phyloP scores from a whole-genome alignment of 1,140 invertebrate genomes.

The Magallana angulata region DNA sequence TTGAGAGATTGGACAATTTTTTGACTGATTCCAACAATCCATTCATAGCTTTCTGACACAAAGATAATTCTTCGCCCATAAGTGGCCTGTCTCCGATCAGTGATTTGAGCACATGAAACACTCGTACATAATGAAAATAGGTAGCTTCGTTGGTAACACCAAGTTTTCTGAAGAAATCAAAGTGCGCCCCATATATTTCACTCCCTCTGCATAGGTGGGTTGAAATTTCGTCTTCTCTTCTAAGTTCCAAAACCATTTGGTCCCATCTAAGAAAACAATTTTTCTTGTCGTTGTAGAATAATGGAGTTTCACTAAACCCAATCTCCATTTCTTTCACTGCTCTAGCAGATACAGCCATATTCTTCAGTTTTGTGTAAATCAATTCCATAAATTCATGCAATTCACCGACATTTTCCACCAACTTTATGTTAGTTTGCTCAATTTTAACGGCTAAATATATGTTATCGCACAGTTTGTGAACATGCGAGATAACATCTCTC shows the following conservation, averaged over 20 bases:
- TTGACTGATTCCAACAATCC: neutral
- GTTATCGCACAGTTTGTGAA: neutral
- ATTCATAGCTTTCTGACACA: neutral
- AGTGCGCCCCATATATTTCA: slow-evolving; percentile 6
- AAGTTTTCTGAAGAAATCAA: slow-evolving; percentile 6
- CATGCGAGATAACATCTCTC: neutral
- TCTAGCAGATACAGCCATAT: neutral
- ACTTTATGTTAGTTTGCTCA: neutral
- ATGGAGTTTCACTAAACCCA: neutral
- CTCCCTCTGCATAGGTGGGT: neutral
- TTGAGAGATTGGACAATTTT: neutral
- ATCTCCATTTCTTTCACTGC: neutral
- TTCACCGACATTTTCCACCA: neutral
- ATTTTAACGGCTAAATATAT: neutral
- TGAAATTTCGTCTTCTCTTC: neutral
- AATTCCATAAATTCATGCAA: neutral
- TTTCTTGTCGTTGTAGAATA: neutral
- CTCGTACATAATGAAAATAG: neutral
- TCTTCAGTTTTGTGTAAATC: neutral
- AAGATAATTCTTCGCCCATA: neutral
- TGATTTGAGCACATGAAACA: neutral
- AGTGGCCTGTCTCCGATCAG: neutral
- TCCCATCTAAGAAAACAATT: neutral
- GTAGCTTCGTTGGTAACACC: neutral
- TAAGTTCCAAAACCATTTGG: neutral